These are phyloP conservation scores for Nomia melanderi DNA, from an alignment of 1,140 invertebrate species.

Conservation along the genomic window DNA sequence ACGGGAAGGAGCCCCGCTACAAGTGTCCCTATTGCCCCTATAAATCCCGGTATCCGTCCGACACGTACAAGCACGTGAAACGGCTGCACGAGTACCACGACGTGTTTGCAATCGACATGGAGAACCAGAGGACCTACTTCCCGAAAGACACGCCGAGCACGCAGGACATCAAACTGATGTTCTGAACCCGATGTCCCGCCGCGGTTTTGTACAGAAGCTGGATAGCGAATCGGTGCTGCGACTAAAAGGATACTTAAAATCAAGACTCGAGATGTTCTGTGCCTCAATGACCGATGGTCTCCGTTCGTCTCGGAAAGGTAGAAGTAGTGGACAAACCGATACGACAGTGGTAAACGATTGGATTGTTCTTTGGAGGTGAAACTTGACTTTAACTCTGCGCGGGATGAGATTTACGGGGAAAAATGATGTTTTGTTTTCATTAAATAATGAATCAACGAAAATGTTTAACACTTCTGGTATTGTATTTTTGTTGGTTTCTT, in stretches of 20 bases:
- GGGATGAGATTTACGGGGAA: too few species aligned
- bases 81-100: slow-evolving; percentile 54
- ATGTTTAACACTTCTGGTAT: too few species aligned
- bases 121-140: slow-evolving; percentile 16
- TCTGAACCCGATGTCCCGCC: neutral
- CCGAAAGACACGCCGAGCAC: slow-evolving; percentile 5
- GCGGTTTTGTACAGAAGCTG: neutral
- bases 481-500: too few species aligned
- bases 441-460: too few species aligned
- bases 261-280: neutral
- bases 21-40: slow-evolving; percentile 76
- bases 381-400: too few species aligned
- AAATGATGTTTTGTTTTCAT: too few species aligned
- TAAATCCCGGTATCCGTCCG: slow-evolving; percentile 58
- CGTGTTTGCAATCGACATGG: slow-evolving; percentile 48
- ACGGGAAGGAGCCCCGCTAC: slow-evolving; percentile 72
- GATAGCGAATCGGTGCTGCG: neutral
- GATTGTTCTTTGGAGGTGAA: too few species aligned
- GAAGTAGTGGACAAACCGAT: too few species aligned
- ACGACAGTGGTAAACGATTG: too few species aligned
- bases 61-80: slow-evolving; percentile 65
- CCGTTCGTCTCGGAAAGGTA: too few species aligned
- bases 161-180: neutral
- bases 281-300: too few species aligned
- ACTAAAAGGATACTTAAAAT: slow-evolving; percentile 12